These are phyloP conservation scores for Semicossyphus pulcher DNA, from an alignment of 2,113 vertebrate genomes.

Conservation along the genomic window DNA sequence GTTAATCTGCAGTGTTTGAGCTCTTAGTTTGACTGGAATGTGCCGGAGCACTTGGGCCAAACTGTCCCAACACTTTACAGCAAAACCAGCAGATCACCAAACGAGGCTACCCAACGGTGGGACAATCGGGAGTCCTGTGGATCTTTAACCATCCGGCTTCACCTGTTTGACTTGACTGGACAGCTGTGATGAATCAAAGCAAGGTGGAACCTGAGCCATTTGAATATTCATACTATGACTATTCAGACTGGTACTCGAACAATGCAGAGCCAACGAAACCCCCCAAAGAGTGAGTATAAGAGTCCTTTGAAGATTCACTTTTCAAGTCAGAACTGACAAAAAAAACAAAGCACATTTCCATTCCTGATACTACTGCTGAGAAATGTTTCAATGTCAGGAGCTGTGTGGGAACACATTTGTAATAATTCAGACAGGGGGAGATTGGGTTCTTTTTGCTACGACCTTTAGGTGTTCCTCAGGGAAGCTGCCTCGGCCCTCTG, in stretches of 20 bases:
- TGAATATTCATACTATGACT: constrained; percentile 77
- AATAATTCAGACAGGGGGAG: too few species aligned
- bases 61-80: constrained; percentile 21
- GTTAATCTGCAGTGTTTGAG: constrained; percentile 68
- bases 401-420: too few species aligned
- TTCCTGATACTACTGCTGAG: too few species aligned
- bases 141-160: not conserved
- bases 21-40: constrained; percentile 61
- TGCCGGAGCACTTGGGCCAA: constrained; percentile 33
- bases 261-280: constrained; percentile 73
- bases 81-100: constrained; percentile 36
- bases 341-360: too few species aligned
- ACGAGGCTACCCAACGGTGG: not conserved
- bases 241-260: constrained; percentile 71
- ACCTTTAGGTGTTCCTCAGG: not conserved
- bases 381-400: too few species aligned
- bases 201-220: constrained; percentile 59
- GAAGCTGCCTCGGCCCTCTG: not conserved
- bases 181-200: constrained; percentile 69
- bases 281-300: constrained; percentile 77
- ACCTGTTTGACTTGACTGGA: not conserved
- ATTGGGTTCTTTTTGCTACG: too few species aligned
- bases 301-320: not conserved
- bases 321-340: not conserved
- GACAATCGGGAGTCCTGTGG: constrained; percentile 11